These are phyloP conservation scores for Strigops habroptila DNA, from an alignment of 2,113 vertebrate species.

Conservation along the genomic window DNA sequence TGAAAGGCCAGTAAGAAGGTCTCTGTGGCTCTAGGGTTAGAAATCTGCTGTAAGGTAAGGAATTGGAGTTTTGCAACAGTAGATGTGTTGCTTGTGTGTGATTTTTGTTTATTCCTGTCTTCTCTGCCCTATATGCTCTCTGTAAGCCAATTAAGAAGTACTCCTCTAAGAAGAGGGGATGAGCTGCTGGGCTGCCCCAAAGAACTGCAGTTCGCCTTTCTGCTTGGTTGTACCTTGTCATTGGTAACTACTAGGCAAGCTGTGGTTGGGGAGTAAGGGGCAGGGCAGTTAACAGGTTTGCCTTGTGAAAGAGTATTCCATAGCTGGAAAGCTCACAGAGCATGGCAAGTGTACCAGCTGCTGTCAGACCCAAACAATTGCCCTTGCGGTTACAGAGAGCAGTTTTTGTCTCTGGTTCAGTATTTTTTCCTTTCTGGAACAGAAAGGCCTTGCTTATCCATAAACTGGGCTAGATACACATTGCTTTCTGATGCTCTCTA, in stretches of 20 bases:
- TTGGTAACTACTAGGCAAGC: not conserved
- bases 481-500: not conserved
- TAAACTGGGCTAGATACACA: not conserved
- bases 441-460: not conserved
- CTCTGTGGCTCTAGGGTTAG: rapidly evolving
- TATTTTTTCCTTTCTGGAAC: not conserved
- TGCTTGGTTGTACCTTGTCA: not conserved
- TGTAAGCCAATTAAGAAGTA: not conserved
- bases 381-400: not conserved
- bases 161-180: not conserved
- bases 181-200: not conserved
- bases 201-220: not conserved
- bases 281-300: not conserved
- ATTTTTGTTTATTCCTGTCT: not conserved
- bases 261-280: not conserved
- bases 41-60: not conserved
- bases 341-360: not conserved
- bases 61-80: not conserved
- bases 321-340: not conserved
- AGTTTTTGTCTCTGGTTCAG: not conserved
- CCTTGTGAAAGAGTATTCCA: not conserved
- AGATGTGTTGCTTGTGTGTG: not conserved
- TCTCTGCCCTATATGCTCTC: not conserved
- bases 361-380: not conserved
- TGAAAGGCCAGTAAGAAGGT: not conserved